Evolutionary conservation across 2,113 vertebrate genomes (phyloP).

Genomic region (Terrapene triunguis): DNA sequence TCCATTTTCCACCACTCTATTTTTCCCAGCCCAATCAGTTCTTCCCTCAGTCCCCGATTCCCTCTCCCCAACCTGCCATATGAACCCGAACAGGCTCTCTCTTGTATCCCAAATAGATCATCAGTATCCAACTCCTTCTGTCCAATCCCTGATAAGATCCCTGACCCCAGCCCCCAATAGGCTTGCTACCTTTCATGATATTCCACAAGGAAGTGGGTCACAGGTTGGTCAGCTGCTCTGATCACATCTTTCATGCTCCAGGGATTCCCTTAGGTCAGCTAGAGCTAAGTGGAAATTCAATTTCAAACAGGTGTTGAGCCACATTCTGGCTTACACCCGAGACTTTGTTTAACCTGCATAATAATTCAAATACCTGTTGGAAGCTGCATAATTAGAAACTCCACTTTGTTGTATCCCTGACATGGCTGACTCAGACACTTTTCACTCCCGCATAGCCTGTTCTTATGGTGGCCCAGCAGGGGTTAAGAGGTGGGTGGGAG

Average conservation of each 20-base stretch:
- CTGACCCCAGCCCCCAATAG: background rate
- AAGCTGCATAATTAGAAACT: background rate
- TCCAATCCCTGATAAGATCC: background rate
- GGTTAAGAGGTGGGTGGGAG: rapidly evolving
- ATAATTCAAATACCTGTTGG: background rate
- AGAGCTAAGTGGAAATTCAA: background rate
- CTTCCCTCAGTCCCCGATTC: background rate
- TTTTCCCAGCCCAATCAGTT: background rate
- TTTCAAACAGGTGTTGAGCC: background rate
- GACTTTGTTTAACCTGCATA: background rate
- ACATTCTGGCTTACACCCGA: background rate
- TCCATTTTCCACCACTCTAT: background rate
- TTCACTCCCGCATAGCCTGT: background rate
- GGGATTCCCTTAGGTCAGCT: background rate
- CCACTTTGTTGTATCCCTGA: background rate
- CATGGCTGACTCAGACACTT: background rate
- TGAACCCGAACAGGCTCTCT: background rate
- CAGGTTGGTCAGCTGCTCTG: background rate
- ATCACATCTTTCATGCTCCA: background rate
- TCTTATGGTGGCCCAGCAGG: background rate
- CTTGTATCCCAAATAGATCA: background rate
- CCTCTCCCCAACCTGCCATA: background rate
- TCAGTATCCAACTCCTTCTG: background rate
- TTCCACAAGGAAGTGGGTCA: no score
- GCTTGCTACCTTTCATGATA: background rate